These are phyloP conservation scores for Tenualosa ilisha DNA, from an alignment of 2,797 vertebrate genomes.

Conservation along the genomic window DNA sequence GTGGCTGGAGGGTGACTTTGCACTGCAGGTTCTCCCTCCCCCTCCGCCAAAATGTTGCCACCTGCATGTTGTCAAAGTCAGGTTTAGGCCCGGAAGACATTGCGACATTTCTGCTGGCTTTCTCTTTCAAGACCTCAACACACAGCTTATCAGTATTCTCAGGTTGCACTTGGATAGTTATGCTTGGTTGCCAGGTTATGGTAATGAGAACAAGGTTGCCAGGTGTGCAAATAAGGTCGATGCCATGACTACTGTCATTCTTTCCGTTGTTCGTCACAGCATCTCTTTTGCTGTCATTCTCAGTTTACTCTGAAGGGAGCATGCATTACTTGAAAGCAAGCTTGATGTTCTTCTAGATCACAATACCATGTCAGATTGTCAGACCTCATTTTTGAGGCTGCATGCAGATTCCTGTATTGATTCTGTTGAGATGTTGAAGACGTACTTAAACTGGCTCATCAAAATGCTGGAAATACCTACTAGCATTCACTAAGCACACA, in stretches of 20 bases:
- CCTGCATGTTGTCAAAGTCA: slow-evolving; percentile 4
- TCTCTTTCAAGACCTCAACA: not conserved
- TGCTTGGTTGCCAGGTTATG: not conserved
- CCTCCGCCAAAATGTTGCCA: not conserved
- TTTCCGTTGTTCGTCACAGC: not conserved
- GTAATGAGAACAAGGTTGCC: not conserved
- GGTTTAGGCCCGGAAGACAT: not conserved
- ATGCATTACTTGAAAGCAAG: not conserved
- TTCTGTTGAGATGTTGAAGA: not conserved
- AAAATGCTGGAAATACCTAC: not conserved
- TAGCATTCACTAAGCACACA: not conserved
- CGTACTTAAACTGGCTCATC: not conserved
- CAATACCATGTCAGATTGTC: not conserved
- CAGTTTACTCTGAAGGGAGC: not conserved
- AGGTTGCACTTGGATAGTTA: not conserved
- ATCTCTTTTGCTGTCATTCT: not conserved
- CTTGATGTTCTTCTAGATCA: not conserved
- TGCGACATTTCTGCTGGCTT: not conserved
- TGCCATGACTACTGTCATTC: not conserved
- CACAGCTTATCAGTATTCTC: not conserved
- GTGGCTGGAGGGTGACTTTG: not conserved
- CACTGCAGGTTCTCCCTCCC: not conserved
- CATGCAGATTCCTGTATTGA: not conserved
- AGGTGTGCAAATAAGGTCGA: not conserved
- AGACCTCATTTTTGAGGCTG: not conserved